Evolutionary conservation across 2,888 invertebrate species (phyloP).

Genomic region (Argyresthia goedartella): DNA sequence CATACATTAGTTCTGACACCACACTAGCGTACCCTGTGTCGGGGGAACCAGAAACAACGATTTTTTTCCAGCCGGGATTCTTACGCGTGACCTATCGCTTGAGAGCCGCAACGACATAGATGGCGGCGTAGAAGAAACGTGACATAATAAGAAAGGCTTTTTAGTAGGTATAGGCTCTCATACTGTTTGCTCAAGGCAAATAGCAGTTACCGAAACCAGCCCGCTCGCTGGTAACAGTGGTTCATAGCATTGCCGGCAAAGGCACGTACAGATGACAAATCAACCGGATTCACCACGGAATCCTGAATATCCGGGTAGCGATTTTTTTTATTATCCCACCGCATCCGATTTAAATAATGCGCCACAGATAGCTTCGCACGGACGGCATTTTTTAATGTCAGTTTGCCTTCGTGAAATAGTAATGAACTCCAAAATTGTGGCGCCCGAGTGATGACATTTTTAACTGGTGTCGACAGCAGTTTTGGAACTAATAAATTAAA

Average conservation of each 20-base stretch:
- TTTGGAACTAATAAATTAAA: not conserved
- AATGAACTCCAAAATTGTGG: not conserved
- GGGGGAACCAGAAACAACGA: too few species aligned
- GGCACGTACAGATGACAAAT: conserved; percentile 25
- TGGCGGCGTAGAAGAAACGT: too few species aligned
- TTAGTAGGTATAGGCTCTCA: too few species aligned
- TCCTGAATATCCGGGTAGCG: conserved; percentile 13
- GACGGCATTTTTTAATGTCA: not conserved
- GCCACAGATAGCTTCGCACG: not conserved
- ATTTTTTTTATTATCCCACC: conserved; percentile 12
- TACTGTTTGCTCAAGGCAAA: conserved; percentile 7
- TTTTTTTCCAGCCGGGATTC: too few species aligned
- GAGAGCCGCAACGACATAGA: too few species aligned
- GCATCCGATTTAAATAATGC: conserved; percentile 14
- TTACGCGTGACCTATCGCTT: too few species aligned
- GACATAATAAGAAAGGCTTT: too few species aligned
- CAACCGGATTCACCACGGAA: conserved; percentile 12
- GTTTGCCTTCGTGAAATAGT: not conserved
- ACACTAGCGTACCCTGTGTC: too few species aligned
- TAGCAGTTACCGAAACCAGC: not conserved
- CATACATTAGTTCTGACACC: too few species aligned
- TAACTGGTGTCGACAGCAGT: too few species aligned
- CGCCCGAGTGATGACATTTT: too few species aligned
- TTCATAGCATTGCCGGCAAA: not conserved
- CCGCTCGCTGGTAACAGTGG: not conserved